Evolutionary conservation across 2,797 vertebrate species (phyloP).

Genomic region (Sciurus vulgaris): DNA sequence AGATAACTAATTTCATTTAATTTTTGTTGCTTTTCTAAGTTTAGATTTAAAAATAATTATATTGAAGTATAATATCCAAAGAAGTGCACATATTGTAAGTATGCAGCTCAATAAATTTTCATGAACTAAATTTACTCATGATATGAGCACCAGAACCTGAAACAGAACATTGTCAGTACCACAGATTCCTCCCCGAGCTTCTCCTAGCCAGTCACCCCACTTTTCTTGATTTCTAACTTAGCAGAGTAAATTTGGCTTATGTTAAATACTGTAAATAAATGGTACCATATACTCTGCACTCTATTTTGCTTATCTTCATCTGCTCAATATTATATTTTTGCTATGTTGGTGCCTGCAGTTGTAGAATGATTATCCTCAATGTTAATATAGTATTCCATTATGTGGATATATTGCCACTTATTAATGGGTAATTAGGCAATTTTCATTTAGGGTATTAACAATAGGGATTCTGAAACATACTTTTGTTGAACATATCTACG

Average conservation of each 20-base stretch:
- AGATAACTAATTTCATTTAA: slow-evolving; percentile 40
- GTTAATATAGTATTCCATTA: background rate
- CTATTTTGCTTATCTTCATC: background rate
- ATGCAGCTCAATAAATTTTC: slow-evolving; percentile 35
- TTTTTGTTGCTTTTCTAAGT: slow-evolving; percentile 11
- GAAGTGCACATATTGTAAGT: background rate
- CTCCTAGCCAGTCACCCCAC: background rate
- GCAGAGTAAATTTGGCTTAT: background rate
- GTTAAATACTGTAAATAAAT: slow-evolving; percentile 52
- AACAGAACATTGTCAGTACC: background rate
- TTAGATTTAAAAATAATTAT: slow-evolving; percentile 8
- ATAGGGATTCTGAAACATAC: background rate
- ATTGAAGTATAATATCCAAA: slow-evolving; percentile 39
- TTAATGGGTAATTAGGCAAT: background rate
- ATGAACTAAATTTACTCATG: slow-evolving; percentile 7
- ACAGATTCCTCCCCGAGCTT: background rate
- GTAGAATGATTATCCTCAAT: background rate
- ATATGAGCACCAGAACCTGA: background rate
- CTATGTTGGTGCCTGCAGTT: background rate
- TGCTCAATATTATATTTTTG: background rate
- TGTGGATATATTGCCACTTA: background rate
- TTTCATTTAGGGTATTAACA: slow-evolving; percentile 31
- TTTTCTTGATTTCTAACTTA: slow-evolving; percentile 28
- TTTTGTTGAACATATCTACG: background rate
- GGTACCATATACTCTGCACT: background rate